Base-by-base conservation (phyloP, 1,140 invertebrate species). In the Agrypnia vestita region DNA sequence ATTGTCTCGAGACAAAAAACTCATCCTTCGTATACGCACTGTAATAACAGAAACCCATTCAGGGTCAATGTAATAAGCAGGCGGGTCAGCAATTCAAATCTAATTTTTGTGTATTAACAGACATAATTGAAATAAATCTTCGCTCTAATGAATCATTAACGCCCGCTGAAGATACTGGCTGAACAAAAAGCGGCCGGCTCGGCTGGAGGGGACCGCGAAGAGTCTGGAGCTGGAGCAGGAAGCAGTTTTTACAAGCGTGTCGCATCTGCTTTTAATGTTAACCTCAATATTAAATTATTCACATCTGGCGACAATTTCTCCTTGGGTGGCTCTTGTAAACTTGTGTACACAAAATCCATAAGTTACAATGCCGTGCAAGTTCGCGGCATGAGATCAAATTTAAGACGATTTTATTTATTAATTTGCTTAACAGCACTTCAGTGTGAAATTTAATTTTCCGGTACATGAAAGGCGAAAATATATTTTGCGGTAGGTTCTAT, bases 281-380 rank as follows among this genome's bases (percentile, higher is more conserved):
- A 53, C 76, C 75, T 62, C 77, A 15, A 64, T 73, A 76, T 78
- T 78, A 81, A 81, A 81, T 81, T 81, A 81, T 81, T 81, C 80
- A 81, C 80, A 81, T 81, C 80, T 81, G 80, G 80, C 69, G 56
- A 81, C 76, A 75, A 72, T 71, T 55, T 56, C 71, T 43, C 35
- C 62, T 47, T 61, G 56, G 72, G 59, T 64, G 44, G 78, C 35
- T 49, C 46, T 51, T 69, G 17, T 47, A 47, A 64, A 43, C 61
- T 64, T 35, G 61, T 25, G 19, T 19, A 25, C 49, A 51, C 3
- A 51, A 51, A 51, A 51, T 21, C 61, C 25, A 49, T 71, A 51
- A 53, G 67, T 71, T 71, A 51, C 10, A 35, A 35, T 13, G 19
- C 12, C 9, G 35, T 46, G n/a, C 44, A 19, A 15, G n/a, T 17